Evolutionary conservation across 2,113 vertebrate species (phyloP).

Genomic region (Ellobius talpinus): DNA sequence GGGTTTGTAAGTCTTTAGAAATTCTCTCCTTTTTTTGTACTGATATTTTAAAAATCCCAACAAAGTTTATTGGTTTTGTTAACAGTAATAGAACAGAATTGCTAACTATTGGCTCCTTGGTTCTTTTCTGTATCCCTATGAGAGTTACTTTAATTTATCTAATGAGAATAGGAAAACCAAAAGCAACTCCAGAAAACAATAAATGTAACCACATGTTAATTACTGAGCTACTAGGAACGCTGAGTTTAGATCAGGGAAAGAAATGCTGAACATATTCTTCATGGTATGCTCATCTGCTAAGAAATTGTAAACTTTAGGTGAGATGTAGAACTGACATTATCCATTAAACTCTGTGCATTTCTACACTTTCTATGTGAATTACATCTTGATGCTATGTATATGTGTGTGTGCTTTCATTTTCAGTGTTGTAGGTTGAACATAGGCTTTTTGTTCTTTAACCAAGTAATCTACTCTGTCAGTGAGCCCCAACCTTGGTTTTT

Average conservation of each 20-base stretch:
- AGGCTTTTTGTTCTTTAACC: background rate
- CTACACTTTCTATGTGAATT: slow-evolving; percentile 39
- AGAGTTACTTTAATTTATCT: slow-evolving; percentile 83
- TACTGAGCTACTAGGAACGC: background rate
- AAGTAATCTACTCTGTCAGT: background rate
- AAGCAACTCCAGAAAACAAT: slow-evolving; percentile 57
- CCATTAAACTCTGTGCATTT: slow-evolving; percentile 18
- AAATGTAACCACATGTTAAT: slow-evolving; percentile 44
- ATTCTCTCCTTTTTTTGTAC: background rate
- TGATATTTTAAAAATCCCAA: slow-evolving; percentile 40
- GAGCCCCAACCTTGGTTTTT: background rate
- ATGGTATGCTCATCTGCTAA: background rate
- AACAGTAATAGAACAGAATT: slow-evolving; percentile 81
- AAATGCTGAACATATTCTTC: background rate
- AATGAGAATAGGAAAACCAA: slow-evolving; percentile 84
- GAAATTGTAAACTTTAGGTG: slow-evolving; percentile 53
- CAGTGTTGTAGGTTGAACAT: background rate
- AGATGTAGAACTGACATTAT: slow-evolving; percentile 4
- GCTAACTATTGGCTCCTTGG: slow-evolving; percentile 87
- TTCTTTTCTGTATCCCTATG: slow-evolving; percentile 42
- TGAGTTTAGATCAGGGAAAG: slow-evolving; percentile 1
- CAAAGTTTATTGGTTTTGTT: slow-evolving; percentile 13
- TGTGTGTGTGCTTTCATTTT: background rate
- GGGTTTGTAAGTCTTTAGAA: slow-evolving; percentile 41
- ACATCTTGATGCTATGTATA: background rate